Percentiles rank a stretch among this genome's conserved stretches.
These are phyloP conservation scores for Actinia equina DNA, from an alignment of 64 coral and sea anemone genomes.

Conservation along the genomic window DNA sequence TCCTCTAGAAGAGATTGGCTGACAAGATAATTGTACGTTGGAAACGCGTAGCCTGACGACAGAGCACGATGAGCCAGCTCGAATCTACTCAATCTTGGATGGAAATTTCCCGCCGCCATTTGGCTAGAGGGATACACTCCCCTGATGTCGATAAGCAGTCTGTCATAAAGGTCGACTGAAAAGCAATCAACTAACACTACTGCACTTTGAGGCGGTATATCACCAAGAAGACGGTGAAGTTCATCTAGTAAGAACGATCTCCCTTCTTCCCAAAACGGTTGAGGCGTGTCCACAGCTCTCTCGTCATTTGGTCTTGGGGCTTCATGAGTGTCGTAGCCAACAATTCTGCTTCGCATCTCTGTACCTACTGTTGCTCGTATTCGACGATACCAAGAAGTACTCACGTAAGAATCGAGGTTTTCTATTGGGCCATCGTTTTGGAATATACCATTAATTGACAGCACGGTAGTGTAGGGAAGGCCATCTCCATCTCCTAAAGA, in stretches of 20 bases:
- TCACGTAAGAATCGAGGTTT: neutral
- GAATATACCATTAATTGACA: neutral
- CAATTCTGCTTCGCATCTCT: slow-evolving; percentile 18
- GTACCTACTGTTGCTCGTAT: neutral
- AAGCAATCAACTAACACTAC: too few species aligned
- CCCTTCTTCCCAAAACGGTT: slow-evolving; percentile 24
- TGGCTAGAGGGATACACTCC: neutral
- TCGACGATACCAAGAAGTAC: neutral
- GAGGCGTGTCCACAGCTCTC: neutral
- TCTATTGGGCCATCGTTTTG: neutral
- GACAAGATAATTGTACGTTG: slow-evolving; percentile 19
- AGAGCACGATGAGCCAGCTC: slow-evolving; percentile 6
- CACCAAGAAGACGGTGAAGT: neutral
- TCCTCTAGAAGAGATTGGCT: neutral
- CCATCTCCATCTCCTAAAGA: slow-evolving; percentile 3
- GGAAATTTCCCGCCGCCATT: neutral
- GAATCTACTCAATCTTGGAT: neutral
- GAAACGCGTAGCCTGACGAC: slow-evolving; percentile 8
- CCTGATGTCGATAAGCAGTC: neutral
- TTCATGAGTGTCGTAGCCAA: slow-evolving; percentile 35
- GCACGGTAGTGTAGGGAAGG: neutral
- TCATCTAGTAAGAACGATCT: neutral
- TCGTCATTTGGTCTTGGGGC: slow-evolving; percentile 13
- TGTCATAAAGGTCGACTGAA: too few species aligned
- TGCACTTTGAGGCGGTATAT: neutral